These are phyloP conservation scores for Oscheius sp. DNA, from an alignment of 1,140 invertebrate species.

Conservation along the genomic window DNA sequence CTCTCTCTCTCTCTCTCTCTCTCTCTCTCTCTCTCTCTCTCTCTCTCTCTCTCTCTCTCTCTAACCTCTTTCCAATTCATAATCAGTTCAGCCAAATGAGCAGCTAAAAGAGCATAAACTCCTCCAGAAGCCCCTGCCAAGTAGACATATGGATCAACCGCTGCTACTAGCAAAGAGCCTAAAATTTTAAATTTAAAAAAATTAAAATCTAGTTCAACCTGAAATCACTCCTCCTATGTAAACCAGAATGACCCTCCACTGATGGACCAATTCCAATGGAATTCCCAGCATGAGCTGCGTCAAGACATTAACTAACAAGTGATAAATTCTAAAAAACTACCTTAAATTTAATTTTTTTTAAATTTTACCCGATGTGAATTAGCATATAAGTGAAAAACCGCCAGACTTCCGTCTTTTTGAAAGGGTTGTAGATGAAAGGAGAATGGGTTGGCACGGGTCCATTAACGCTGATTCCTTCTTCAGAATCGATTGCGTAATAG, in stretches of 20 bases:
- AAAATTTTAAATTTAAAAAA: neutral
- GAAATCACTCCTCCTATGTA: constrained; percentile 40
- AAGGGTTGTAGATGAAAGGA: constrained; percentile 83
- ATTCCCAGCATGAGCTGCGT: constrained; percentile 87
- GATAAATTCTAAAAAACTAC: constrained; percentile 61
- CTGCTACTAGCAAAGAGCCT: constrained; percentile 74
- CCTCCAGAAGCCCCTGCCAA: constrained; percentile 91
- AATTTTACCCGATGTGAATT: constrained; percentile 79
- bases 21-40: no score
- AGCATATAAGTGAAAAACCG: constrained; percentile 91
- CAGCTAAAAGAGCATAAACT: constrained; percentile 88
- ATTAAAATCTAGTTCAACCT: constrained; percentile 4
- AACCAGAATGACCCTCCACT: constrained; percentile 58
- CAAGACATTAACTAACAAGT: constrained; percentile 83
- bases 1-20: no score
- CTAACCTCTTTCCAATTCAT: constrained; percentile 79
- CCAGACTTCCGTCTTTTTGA: constrained; percentile 81
- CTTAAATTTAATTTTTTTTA: neutral
- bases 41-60: no score
- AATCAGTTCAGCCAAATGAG: constrained; percentile 91
- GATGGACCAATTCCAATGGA: constrained; percentile 89
- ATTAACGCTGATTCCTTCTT: constrained; percentile 27
- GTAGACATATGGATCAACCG: constrained; percentile 79
- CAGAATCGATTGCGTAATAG: constrained; percentile 38
- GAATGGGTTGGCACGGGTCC: constrained; percentile 44